Base-by-base conservation (phyloP, 2,797 vertebrate genomes). In the Spea hammondii region DNA sequence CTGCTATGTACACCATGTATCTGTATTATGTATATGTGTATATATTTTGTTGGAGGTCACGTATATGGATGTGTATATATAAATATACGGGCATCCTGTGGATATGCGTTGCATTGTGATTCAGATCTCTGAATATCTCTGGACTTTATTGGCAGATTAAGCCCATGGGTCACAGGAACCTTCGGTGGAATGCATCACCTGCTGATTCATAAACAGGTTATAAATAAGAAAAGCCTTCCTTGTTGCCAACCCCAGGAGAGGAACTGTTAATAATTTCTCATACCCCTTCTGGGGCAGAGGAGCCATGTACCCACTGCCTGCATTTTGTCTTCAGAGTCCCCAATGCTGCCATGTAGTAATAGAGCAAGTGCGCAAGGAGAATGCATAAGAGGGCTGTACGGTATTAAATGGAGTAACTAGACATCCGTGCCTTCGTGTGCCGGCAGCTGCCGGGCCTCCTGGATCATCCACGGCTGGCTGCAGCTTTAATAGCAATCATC, bases 401-500 rank as follows among this genome's bases (percentile, higher is more conserved):
- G 48, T 8, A n/a, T 75, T 49, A 80, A 74, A 75, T 46, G 10
- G 49, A 51, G 67, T 65, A 55, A 70, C 32, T 65, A 70, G 66
- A 60, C 57, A 17, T 53, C 17, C 8, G 59, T 48, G 50, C 76
- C 53, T 55, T 60, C 46, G 5, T 67, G 53, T 68, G 32, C 55
- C 48, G 59, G 72, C 72, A 62, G 47, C 51, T 14, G 69, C 51
- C 69, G 17, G 12, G 49, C 70, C 62, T 72, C 79, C 14, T 65
- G 74, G 75, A 77, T 81, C 51, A 71, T 83, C 78, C 74, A 55
- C 0, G 0, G 72, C 12, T 9, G 67, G 71, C 72, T 80, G 79
- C 57, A 77, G 71, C 76, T 82, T 83, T 8, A 79, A 64, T 79
- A 65, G 70, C 84, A 62, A 59, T 50, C 51, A 54, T 86, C 85